Evolutionary conservation across 2,797 vertebrate genomes (phyloP).

Genomic region (Melanotaenia nigrans): DNA sequence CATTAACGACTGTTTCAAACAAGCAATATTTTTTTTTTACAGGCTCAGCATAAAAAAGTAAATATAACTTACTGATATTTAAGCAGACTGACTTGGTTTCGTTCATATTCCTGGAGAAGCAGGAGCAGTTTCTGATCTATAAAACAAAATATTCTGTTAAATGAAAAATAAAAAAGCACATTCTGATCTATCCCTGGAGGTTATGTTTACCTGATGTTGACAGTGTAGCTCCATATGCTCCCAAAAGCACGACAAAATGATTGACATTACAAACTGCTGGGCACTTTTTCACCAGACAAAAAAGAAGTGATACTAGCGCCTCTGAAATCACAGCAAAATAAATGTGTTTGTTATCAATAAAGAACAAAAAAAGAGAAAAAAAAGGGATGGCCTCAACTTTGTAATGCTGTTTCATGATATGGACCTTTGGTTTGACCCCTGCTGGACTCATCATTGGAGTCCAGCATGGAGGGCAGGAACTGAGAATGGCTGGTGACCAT

Average conservation of each 20-base stretch:
- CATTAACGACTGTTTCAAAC: slow-evolving; percentile 2
- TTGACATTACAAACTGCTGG: slow-evolving; percentile 86
- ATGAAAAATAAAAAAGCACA: background rate
- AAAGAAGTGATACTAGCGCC: slow-evolving; percentile 86
- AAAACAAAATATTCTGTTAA: slow-evolving; percentile 35
- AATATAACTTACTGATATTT: slow-evolving; percentile 83
- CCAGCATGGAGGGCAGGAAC: slow-evolving; percentile 90
- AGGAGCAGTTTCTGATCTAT: slow-evolving; percentile 93
- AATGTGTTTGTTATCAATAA: background rate
- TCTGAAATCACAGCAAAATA: slow-evolving; percentile 78
- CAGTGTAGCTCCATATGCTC: slow-evolving; percentile 92
- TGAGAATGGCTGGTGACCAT: slow-evolving; percentile 95
- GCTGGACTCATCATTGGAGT: slow-evolving; percentile 70
- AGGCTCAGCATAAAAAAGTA: background rate
- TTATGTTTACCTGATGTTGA: slow-evolving; percentile 82
- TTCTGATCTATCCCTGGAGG: background rate
- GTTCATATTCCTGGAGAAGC: slow-evolving; percentile 91
- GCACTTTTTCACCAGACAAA: slow-evolving; percentile 84
- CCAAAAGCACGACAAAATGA: slow-evolving; percentile 91
- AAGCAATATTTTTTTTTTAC: background rate
- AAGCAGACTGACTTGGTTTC: slow-evolving; percentile 87
- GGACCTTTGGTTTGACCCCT: slow-evolving; percentile 83
- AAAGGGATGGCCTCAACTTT: background rate
- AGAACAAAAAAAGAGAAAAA: background rate
- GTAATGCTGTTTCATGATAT: background rate